Conservation (phyloP, 2,888 invertebrate genomes). For the Nephrotoma appendiculata region DNA sequence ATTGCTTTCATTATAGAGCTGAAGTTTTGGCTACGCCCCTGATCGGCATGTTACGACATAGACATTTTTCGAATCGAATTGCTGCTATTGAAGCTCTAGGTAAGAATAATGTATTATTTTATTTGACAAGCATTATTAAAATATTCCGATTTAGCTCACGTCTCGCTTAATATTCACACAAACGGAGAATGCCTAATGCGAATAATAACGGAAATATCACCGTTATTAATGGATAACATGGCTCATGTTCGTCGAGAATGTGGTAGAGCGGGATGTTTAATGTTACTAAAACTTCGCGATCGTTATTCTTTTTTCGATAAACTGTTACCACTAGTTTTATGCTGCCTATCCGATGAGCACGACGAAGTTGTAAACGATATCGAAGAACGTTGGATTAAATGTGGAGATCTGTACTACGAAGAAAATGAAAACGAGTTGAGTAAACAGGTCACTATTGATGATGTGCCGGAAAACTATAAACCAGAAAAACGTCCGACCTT, state of each 20-base stretch:
- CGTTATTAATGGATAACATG: slow-evolving; percentile 74
- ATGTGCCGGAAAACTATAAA: slow-evolving; percentile 59
- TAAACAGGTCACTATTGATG: slow-evolving; percentile 62
- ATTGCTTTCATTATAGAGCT: slow-evolving; percentile 61
- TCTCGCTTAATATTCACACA: slow-evolving; percentile 46
- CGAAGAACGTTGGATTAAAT: slow-evolving; percentile 47
- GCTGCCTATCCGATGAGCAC: slow-evolving; percentile 71
- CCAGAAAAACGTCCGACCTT: slow-evolving; percentile 62
- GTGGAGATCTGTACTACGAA: slow-evolving; percentile 62
- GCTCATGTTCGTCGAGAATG: slow-evolving; percentile 64
- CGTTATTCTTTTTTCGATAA: slow-evolving; percentile 82
- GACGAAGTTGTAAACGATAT: slow-evolving; percentile 53
- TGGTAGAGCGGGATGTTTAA: slow-evolving; percentile 57
- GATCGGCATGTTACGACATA: slow-evolving; percentile 58
- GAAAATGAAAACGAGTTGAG: slow-evolving; percentile 83
- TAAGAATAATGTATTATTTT: slow-evolving; percentile 19
- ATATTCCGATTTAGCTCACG: slow-evolving; percentile 36
- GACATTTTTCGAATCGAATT: slow-evolving; percentile 66
- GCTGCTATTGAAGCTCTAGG: slow-evolving; percentile 61
- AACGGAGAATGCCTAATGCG: slow-evolving; percentile 56
- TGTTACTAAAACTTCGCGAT: slow-evolving; percentile 65
- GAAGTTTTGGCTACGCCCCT: slow-evolving; percentile 61
- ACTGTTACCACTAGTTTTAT: slow-evolving; percentile 69
- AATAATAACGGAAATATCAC: slow-evolving; percentile 66
- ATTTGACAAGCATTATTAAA: not conserved